phyloP scores from a whole-genome alignment of 2,113 vertebrate genomes.

The Psephotus haematonotus region DNA sequence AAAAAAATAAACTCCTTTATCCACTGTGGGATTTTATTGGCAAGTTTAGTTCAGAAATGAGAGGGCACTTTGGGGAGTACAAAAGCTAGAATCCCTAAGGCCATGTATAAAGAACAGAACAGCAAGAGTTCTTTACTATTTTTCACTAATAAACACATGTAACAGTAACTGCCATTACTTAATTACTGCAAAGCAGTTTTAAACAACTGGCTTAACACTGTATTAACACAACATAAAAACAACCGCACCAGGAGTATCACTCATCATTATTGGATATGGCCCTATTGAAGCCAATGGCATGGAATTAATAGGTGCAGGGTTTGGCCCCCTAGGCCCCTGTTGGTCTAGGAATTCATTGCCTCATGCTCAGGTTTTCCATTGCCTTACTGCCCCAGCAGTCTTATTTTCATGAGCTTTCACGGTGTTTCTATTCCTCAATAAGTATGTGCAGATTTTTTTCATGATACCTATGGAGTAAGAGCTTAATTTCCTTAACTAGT shows the following conservation, averaged over 20 bases:
- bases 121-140: slow-evolving; percentile 27
- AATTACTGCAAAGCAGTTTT: slow-evolving; percentile 65
- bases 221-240: slow-evolving; percentile 66
- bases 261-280: slow-evolving; percentile 1
- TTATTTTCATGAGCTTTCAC: background rate
- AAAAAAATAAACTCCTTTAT: background rate
- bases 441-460: background rate
- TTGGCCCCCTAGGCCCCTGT: background rate
- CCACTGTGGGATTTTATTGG: slow-evolving; percentile 28
- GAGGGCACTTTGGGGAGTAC: slow-evolving; percentile 38
- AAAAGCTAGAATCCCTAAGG: slow-evolving; percentile 39
- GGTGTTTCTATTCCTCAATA: background rate
- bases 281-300: slow-evolving; percentile 24
- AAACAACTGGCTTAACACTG: slow-evolving; percentile 66
- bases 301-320: slow-evolving; percentile 39
- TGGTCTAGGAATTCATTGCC: slow-evolving; percentile 34
- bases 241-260: slow-evolving; percentile 25
- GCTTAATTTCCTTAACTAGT: background rate
- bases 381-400: background rate
- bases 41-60: slow-evolving; percentile 6
- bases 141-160: slow-evolving; percentile 60
- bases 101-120: slow-evolving; percentile 13
- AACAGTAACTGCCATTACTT: slow-evolving; percentile 47
- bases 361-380: slow-evolving; percentile 44
- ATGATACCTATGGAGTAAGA: background rate